Evolutionary conservation across 1,140 invertebrate genomes (phyloP), one percentile per base, ranked within the genome.

Genomic region (Drosophila insularis): DNA sequence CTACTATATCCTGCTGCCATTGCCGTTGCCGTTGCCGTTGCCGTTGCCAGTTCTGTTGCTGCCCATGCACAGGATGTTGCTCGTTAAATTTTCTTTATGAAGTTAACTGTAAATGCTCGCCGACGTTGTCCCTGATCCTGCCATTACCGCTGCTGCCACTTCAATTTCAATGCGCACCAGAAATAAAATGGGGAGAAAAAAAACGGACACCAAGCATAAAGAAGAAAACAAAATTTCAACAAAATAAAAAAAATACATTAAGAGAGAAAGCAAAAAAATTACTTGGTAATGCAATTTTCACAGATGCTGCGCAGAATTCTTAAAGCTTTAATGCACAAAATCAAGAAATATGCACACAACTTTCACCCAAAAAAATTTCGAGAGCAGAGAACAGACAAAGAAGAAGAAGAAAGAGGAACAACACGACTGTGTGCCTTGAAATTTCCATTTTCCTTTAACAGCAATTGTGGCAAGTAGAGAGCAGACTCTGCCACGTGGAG

Each of bases 31-130:
- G 27, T 31, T 31, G 2, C 27, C 5, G 27, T 31, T 21, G 39
- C 19, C 13, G 11, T n/a, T n/a, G 39, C 14, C 40, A 40, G 6
- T 55, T 59, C 63, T 32, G 32, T 7, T 43, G 54, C 62, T 56
- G 40, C 53, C 71, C 72, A 56, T 79, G 82, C 71, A 78, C 82
- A 86, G 82, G 82, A 86, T 86, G 82, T 87, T 86, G 82, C 82
- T 86, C 82, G 82, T 86, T 86, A 86, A 86, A 86, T 86, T 86
- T 86, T 86, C 82, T 86, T 86, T 86, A 86, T 86, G 82, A 87
- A 86, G 82, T 86, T 87, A 86, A 86, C 82, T 86, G 82, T 86
- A 86, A 87, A 81, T 86, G 81, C 85, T 73, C 78, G 66, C 43
- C 76, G 59, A 75, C 65, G 69, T 85, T 68, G 73, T 53, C 63